These are phyloP conservation scores for Luehdorfia chinensis DNA, from an alignment of 1,140 invertebrate species.

Conservation along the genomic window DNA sequence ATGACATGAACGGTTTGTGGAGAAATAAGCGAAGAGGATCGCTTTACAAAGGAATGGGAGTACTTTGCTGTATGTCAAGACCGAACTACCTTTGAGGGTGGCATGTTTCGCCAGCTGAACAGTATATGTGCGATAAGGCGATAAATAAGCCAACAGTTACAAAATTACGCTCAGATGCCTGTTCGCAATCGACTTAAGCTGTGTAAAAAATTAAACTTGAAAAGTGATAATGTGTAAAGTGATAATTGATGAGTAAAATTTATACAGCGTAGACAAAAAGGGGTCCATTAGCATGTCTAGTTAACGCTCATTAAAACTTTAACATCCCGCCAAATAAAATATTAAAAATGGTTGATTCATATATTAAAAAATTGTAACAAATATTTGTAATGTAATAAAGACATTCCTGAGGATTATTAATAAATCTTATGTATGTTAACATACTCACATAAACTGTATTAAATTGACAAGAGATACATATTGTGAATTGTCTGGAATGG, in stretches of 20 bases:
- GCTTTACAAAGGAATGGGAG: slow-evolving; percentile 81
- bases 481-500: slow-evolving; percentile 64
- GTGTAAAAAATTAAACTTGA: slow-evolving; percentile 30
- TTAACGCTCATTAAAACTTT: slow-evolving; percentile 6
- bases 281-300: slow-evolving; percentile 64
- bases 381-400: too few relatives aligned
- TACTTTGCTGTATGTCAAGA: slow-evolving; percentile 81
- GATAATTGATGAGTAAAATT: slow-evolving; percentile 25
- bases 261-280: slow-evolving; percentile 52
- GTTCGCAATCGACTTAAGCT: slow-evolving; percentile 17
- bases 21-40: slow-evolving; percentile 79
- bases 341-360: not conserved
- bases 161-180: slow-evolving; percentile 7
- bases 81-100: slow-evolving; percentile 81
- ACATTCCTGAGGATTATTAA: too few relatives aligned
- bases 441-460: too few relatives aligned
- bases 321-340: not conserved
- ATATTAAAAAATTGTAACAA: too few relatives aligned
- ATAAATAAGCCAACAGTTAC: slow-evolving; percentile 12
- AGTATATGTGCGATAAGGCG: slow-evolving; percentile 6
- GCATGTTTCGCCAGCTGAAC: slow-evolving; percentile 46
- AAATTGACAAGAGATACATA: too few relatives aligned
- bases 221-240: slow-evolving; percentile 33
- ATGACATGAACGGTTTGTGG: slow-evolving; percentile 79
- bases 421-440: too few relatives aligned